Base-by-base conservation (phyloP, 1,140 invertebrate species). In the Platorchestia sp. region DNA sequence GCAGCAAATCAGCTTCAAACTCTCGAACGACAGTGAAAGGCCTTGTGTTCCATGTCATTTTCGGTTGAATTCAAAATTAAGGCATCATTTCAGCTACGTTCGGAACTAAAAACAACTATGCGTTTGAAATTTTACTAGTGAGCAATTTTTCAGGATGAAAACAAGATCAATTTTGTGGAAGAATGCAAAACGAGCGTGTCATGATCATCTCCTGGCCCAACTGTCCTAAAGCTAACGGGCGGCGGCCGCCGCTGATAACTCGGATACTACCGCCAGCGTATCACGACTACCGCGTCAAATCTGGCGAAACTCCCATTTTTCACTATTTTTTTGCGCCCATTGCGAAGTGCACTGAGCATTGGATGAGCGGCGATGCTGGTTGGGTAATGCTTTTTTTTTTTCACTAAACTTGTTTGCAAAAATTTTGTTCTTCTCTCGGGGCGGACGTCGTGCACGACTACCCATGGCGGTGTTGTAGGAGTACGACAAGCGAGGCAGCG, bases 351-450 rank as follows among this genome's bases (percentile, higher is more conserved):
- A 45, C 40, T 45, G 75, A 45, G 95, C 40, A 95, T 47, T 44
- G 95, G 95, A 87, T 44, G 95, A 43, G 95, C 59, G 95, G 86
- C 86, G 95, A 44, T 44, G 86, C 86, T 87, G 95, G 59, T 90
- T 95, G 59, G 86, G 51, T n/a, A 45, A 59, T 43, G n/a, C 41
- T 59, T 95, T 95, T 95, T 95, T 86, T 27, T n/a, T 95, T 95
- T 42, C n/a, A 42, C 95, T 86, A 7, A 36, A 47, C 44, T 95
- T 86, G 47, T 87, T 44, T 86, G 59, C 40, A 53, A 86, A 59
- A 41, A 40, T 95, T 86, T 44, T 95, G 75, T 86, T 47, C 95
- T 86, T 95, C n/a, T 87, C 95, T 95, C 19, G 3, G 47, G 95
- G 87, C 43, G 87, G 87, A 41, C n/a, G 87, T 42, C 87, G 43